Conservation (phyloP, 2,888 invertebrate genomes). For the Ommatoiulus sabulosus region DNA sequence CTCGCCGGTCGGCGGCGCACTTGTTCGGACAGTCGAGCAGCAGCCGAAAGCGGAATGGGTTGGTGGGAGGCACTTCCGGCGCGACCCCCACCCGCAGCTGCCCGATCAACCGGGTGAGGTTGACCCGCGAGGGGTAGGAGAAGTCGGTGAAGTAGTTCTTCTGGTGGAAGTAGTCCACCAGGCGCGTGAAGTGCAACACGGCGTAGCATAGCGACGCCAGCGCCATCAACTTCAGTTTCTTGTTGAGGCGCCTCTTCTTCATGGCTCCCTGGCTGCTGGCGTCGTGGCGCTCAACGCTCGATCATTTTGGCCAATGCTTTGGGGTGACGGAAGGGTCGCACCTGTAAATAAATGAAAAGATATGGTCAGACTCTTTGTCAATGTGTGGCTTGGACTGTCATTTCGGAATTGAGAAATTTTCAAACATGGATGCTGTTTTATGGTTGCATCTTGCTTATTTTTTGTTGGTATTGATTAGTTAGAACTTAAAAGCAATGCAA, state of each 20-base stretch:
- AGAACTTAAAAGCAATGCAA: too few species aligned
- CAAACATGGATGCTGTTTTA: too few species aligned
- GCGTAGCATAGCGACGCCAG: neutral
- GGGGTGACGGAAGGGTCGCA: too few species aligned
- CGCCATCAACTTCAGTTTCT: neutral
- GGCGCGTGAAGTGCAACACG: neutral
- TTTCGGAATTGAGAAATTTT: too few species aligned
- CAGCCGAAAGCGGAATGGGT: neutral
- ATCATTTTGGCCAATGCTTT: too few species aligned
- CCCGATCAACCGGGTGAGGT: neutral
- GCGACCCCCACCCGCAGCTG: neutral
- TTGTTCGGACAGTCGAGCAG: neutral
- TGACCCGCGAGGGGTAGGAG: conserved; percentile 45
- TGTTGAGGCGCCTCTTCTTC: neutral
- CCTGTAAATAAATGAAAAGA: too few species aligned
- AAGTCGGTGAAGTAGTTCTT: conserved; percentile 49
- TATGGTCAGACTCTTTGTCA: too few species aligned
- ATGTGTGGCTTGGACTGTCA: too few species aligned
- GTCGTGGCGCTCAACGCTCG: neutral
- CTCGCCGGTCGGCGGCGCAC: neutral
- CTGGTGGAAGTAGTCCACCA: neutral
- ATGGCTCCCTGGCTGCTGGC: neutral
- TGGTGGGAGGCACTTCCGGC: conserved; percentile 45
- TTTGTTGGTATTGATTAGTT: too few species aligned
- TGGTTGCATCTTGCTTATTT: too few species aligned